These are phyloP conservation scores for Paratrypauchen microcephalus DNA, from an alignment of 2,797 vertebrate genomes.

Conservation along the genomic window DNA sequence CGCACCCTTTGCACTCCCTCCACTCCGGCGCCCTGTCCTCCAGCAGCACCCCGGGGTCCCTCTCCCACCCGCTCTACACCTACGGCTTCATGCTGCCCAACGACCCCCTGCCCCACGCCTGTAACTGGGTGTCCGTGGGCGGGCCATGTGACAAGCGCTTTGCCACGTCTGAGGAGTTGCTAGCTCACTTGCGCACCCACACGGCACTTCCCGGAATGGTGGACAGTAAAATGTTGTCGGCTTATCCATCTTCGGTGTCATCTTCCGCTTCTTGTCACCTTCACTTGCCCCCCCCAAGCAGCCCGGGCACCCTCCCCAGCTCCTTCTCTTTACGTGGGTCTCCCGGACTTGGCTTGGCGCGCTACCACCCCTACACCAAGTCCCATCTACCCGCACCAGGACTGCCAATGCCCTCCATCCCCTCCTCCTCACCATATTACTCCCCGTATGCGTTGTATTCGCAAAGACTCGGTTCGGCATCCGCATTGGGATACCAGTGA, in stretches of 20 bases:
- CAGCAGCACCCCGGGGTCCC: slow-evolving; percentile 78
- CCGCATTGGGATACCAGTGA: slow-evolving; percentile 93
- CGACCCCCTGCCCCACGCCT: slow-evolving; percentile 90
- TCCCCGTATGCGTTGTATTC: slow-evolving; percentile 94
- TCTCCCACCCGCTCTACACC: slow-evolving; percentile 92
- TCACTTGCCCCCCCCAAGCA: slow-evolving; percentile 90
- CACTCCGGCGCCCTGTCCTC: slow-evolving; percentile 86
- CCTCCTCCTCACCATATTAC: slow-evolving; percentile 90
- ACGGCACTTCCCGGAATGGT: slow-evolving; percentile 83
- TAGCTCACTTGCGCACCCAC: slow-evolving; percentile 94
- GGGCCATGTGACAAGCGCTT: slow-evolving; percentile 98
- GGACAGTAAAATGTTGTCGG: slow-evolving; percentile 91
- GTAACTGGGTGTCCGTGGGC: slow-evolving; percentile 96
- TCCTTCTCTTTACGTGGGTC: slow-evolving; percentile 92
- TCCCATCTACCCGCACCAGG: slow-evolving; percentile 87
- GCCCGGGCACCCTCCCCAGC: slow-evolving; percentile 83
- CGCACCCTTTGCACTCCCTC: slow-evolving; percentile 90
- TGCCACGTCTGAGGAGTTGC: slow-evolving; percentile 91
- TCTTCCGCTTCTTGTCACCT: slow-evolving; percentile 86
- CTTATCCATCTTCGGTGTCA: slow-evolving; percentile 80
- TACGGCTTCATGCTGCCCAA: slow-evolving; percentile 98
- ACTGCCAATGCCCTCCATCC: slow-evolving; percentile 89
- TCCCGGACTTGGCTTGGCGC: slow-evolving; percentile 89
- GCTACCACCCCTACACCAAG: slow-evolving; percentile 97
- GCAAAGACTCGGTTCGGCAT: slow-evolving; percentile 94